Evolutionary conservation across 2,888 invertebrate genomes (phyloP).

Genomic region (Hydriomena furcata): DNA sequence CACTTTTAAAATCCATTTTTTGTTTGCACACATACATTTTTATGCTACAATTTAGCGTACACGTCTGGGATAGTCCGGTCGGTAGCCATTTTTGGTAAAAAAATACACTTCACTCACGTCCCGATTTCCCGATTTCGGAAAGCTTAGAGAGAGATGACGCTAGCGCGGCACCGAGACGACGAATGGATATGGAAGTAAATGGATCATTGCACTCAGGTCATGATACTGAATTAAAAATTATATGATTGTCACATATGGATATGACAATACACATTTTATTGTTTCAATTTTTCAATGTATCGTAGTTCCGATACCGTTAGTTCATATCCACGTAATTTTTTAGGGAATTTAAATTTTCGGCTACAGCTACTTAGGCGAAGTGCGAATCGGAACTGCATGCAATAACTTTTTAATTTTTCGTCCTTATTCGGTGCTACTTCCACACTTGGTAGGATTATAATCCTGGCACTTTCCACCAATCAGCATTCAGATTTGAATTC

Average conservation of each 20-base stretch:
- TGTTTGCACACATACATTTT: conserved; percentile 68
- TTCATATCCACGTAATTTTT: conserved; percentile 2
- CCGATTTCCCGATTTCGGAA: conserved; percentile 69
- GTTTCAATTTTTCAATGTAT: background rate
- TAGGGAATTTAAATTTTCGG: conserved; percentile 1
- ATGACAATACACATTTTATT: background rate
- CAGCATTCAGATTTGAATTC: conserved; percentile 39
- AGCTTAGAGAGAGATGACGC: conserved; percentile 70
- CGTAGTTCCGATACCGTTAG: background rate
- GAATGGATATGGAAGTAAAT: conserved; percentile 64
- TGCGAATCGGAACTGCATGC: conserved; percentile 51
- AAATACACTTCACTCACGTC: conserved; percentile 62
- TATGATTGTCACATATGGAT: conserved; percentile 3
- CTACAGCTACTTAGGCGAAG: conserved; percentile 17
- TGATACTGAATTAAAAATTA: conserved; percentile 23
- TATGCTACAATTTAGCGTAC: conserved; percentile 62
- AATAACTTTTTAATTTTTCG: conserved; percentile 49
- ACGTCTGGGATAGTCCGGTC: conserved; percentile 60
- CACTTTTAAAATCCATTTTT: conserved; percentile 79
- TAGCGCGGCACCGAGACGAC: conserved; percentile 64
- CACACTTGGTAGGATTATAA: conserved; percentile 60
- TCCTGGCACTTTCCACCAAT: conserved; percentile 54
- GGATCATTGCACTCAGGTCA: conserved; percentile 55
- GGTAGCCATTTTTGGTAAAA: conserved; percentile 81
- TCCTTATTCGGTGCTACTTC: conserved; percentile 50